phyloP scores from a whole-genome alignment of 1,140 invertebrate genomes.

The Zophobas morio region DNA sequence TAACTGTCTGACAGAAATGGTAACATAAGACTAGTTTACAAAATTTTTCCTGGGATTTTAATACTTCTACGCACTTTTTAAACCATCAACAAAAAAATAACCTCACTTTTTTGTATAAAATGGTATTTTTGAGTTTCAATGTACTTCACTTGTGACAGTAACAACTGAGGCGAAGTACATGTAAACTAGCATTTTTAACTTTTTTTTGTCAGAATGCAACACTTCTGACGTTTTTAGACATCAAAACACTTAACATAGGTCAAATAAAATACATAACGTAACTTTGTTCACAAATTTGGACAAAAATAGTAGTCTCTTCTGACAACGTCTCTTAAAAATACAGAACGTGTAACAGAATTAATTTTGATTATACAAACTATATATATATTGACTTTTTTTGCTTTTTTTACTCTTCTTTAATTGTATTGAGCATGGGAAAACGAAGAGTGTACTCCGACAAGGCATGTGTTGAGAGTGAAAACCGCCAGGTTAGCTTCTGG shows the following conservation, averaged over 20 bases:
- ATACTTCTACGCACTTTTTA: conserved; percentile 3
- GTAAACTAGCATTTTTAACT: background rate
- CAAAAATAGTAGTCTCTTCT: too few species aligned
- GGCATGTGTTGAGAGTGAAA: conserved; percentile 48
- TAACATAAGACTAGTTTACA: conserved; percentile 27
- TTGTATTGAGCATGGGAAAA: conserved; percentile 51
- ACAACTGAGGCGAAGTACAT: background rate
- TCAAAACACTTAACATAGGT: background rate
- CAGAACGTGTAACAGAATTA: conserved; percentile 7
- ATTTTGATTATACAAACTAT: background rate
- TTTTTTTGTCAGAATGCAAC: conserved; percentile 18
- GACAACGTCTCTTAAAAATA: background rate
- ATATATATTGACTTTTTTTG: conserved; percentile 30
- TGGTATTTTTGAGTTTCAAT: conserved; percentile 17
- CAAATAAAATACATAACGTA: background rate
- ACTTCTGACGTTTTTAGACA: conserved; percentile 26
- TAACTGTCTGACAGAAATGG: conserved; percentile 36
- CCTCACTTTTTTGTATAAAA: conserved; percentile 24
- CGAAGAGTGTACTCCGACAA: conserved; percentile 45
- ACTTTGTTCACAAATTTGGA: too few species aligned
- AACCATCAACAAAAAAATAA: conserved; percentile 6
- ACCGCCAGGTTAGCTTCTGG: conserved; percentile 49
- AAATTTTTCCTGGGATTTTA: conserved; percentile 15
- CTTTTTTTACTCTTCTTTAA: conserved; percentile 47
- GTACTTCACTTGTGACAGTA: conserved; percentile 36